Percentiles rank a stretch among this genome's conserved stretches.
Conservation (phyloP, 2,888 invertebrate species). For the Digitonthophagus gazella region DNA sequence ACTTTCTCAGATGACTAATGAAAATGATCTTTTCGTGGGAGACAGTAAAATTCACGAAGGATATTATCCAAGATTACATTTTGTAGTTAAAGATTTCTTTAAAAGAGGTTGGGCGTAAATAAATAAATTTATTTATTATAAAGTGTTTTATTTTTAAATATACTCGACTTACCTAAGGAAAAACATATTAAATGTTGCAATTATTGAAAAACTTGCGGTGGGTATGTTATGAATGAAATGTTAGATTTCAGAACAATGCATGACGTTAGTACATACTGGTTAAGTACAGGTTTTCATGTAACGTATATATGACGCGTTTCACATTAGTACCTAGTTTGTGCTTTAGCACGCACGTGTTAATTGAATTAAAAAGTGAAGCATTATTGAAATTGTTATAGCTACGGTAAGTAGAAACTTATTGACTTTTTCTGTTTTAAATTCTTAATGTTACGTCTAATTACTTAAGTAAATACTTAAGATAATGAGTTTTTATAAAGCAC, state of each 20-base stretch:
- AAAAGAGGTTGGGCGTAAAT: slow-evolving; percentile 20
- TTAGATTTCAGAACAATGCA: not conserved
- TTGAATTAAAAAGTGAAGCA: no score
- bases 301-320: not conserved
- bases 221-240: no score
- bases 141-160: not conserved
- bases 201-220: no score
- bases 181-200: no score
- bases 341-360: no score
- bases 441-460: no score
- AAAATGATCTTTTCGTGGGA: slow-evolving; percentile 29
- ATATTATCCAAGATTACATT: slow-evolving; percentile 11
- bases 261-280: not conserved
- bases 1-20: slow-evolving; percentile 41
- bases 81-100: slow-evolving; percentile 17
- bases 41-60: slow-evolving; percentile 12
- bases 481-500: no score
- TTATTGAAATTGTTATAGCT: no score
- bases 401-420: no score
- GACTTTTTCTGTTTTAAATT: no score
- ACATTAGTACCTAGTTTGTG: not conserved
- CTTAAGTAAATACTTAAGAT: no score
- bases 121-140: not conserved
- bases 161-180: no score
- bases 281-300: slow-evolving; percentile 1